Evolutionary conservation across 1,140 invertebrate genomes (phyloP).

Genomic region (Bombus impatiens): DNA sequence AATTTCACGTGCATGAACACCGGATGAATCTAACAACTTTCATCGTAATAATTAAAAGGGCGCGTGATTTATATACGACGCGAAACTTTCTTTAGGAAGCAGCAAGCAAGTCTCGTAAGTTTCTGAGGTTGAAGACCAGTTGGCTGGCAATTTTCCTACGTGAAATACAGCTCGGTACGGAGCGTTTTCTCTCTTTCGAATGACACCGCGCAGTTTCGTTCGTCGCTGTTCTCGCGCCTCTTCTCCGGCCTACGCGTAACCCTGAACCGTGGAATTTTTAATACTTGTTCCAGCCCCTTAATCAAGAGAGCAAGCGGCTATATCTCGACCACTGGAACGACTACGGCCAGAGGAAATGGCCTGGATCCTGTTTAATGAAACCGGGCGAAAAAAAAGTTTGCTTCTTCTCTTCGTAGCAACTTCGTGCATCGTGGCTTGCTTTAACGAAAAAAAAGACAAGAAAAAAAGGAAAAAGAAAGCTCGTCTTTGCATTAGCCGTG

Average conservation of each 20-base stretch:
- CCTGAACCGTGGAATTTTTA: slow-evolving; percentile 2
- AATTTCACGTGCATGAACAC: no score
- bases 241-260: not conserved
- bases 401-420: not conserved
- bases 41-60: no score
- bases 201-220: no score
- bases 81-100: not conserved
- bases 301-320: not conserved
- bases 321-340: no score
- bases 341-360: not conserved
- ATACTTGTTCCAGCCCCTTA: not conserved
- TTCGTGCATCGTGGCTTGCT: not conserved
- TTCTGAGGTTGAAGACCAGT: not conserved
- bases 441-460: not conserved
- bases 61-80: slow-evolving; percentile 2
- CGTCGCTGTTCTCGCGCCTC: not conserved
- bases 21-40: no score
- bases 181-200: not conserved
- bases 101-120: not conserved
- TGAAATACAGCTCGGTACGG: not conserved
- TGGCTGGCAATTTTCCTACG: not conserved
- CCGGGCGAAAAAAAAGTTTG: not conserved
- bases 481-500: slow-evolving; percentile 36
- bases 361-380: slow-evolving; percentile 29
- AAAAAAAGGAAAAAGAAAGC: not conserved